Conservation (phyloP, 1,140 invertebrate species). For the Pogonomyrmex californicus region DNA sequence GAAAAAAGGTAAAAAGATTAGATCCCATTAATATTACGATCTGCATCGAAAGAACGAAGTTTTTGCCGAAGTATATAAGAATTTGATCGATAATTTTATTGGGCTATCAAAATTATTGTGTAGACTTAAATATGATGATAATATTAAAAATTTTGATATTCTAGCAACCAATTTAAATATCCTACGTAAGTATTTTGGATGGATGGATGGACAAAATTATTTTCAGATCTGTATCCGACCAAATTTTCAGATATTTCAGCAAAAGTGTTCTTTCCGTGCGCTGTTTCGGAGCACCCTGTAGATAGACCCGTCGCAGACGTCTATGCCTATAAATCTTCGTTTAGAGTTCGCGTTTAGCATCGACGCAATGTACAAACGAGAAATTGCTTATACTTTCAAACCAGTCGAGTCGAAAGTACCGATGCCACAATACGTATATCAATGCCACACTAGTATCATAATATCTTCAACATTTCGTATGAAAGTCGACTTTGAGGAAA, state of each 20-base stretch:
- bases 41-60: too few relatives aligned
- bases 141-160: too few relatives aligned
- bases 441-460: slow-evolving; percentile 6
- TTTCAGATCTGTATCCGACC: too few relatives aligned
- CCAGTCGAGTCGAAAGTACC: slow-evolving; percentile 12
- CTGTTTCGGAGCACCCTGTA: slow-evolving; percentile 7
- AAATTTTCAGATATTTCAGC: too few relatives aligned
- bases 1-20: background rate
- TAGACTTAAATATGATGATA: too few relatives aligned
- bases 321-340: slow-evolving; percentile 32
- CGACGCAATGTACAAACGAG: background rate
- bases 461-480: slow-evolving; percentile 21
- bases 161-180: too few relatives aligned
- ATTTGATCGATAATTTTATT: too few relatives aligned
- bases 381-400: slow-evolving; percentile 23
- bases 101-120: too few relatives aligned
- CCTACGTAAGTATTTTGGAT: too few relatives aligned
- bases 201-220: too few relatives aligned
- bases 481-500: background rate
- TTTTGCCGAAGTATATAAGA: too few relatives aligned
- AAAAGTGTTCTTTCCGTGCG: too few relatives aligned
- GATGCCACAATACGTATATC: slow-evolving; percentile 2
- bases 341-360: slow-evolving; percentile 12
- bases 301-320: slow-evolving; percentile 11
- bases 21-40: background rate